Evolutionary conservation across 2,888 invertebrate genomes (phyloP).

Genomic region (Nematopogon swammerdamellus): DNA sequence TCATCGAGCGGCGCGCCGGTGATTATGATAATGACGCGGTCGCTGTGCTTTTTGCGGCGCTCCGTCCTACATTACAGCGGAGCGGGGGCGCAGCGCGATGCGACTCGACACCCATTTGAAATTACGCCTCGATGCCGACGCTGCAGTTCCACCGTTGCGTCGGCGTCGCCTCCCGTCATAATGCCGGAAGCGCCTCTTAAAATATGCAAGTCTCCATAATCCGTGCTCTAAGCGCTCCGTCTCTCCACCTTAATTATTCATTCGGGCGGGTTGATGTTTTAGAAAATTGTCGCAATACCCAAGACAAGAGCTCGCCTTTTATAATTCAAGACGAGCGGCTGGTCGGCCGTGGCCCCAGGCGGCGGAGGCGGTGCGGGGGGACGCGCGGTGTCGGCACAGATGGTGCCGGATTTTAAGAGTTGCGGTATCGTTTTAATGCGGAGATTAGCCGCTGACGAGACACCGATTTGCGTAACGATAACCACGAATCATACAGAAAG

Average conservation of each 20-base stretch:
- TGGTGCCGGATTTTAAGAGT: conserved; percentile 19
- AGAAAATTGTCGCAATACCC: conserved; percentile 50
- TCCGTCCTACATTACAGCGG: conserved; percentile 20
- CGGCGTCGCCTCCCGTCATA: no score
- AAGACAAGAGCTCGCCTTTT: conserved; percentile 33
- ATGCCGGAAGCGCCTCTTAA: conserved; percentile 44
- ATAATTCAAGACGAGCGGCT: conserved; percentile 38
- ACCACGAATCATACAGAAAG: no score
- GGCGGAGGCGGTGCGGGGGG: neutral
- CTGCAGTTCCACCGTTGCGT: conserved; percentile 18
- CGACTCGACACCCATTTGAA: neutral
- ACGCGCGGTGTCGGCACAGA: conserved; percentile 25
- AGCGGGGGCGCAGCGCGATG: no score
- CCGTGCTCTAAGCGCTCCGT: conserved; percentile 52
- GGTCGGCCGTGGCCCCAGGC: no score
- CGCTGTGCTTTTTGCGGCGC: conserved; percentile 48
- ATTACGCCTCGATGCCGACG: neutral
- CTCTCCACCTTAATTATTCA: conserved; percentile 49
- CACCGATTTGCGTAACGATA: no score
- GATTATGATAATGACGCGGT: conserved; percentile 55
- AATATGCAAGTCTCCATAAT: conserved; percentile 54
- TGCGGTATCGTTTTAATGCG: neutral
- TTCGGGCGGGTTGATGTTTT: conserved; percentile 51
- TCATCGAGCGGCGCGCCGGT: conserved; percentile 36
- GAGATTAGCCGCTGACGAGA: no score